These are phyloP conservation scores for Notiomystis cincta DNA, from an alignment of 2,113 vertebrate genomes.

Conservation along the genomic window DNA sequence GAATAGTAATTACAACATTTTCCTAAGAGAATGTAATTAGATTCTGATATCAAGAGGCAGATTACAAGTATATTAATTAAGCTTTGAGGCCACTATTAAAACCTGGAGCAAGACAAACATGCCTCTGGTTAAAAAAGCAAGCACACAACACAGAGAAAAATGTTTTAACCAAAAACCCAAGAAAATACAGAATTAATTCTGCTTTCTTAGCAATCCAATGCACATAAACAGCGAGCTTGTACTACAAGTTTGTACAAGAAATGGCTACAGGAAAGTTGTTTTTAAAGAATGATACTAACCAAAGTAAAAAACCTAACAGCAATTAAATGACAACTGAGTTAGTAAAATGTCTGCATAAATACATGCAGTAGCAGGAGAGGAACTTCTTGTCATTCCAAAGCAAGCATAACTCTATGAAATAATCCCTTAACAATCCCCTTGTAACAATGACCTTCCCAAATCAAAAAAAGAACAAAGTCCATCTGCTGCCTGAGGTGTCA, in stretches of 20 bases:
- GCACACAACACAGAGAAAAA: background rate
- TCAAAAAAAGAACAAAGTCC: background rate
- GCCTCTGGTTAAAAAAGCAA: background rate
- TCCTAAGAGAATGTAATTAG: background rate
- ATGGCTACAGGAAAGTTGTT: background rate
- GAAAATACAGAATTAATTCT: background rate
- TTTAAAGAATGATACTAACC: background rate
- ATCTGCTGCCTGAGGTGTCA: background rate
- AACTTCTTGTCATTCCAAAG: background rate
- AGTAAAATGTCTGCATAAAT: background rate
- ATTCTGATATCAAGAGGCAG: background rate
- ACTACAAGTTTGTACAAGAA: background rate
- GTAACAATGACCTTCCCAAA: background rate
- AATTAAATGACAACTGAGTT: background rate
- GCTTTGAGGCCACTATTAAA: background rate
- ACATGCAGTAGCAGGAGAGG: background rate
- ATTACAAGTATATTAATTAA: background rate
- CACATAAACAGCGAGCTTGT: background rate
- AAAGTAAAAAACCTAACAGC: background rate
- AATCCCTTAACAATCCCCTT: background rate
- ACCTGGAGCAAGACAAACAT: background rate
- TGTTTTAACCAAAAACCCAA: background rate
- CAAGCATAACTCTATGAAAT: background rate
- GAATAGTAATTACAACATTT: background rate
- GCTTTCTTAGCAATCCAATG: background rate